A percentile compares a stretch with the other conserved stretches of the same genome.
phyloP scores from a whole-genome alignment of 2,888 invertebrate genomes.

The Nesidiocoris tenuis region DNA sequence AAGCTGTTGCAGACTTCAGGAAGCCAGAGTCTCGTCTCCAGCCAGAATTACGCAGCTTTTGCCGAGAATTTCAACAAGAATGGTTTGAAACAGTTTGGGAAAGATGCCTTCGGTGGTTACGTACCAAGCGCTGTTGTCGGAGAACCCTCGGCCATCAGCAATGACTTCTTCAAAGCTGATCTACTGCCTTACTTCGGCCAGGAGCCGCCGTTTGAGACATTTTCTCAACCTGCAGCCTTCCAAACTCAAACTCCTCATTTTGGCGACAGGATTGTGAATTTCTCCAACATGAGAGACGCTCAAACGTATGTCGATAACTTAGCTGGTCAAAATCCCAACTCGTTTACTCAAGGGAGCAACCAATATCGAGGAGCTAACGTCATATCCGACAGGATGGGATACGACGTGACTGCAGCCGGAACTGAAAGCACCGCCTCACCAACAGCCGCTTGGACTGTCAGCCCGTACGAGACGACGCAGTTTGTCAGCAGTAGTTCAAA shows the following conservation, averaged over 20 bases:
- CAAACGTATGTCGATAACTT: slow-evolving; percentile 21
- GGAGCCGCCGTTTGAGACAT: slow-evolving; percentile 45
- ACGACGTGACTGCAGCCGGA: background rate
- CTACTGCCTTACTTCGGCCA: slow-evolving; percentile 45
- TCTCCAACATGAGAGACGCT: background rate
- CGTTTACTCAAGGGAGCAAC: background rate
- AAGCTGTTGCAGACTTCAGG: slow-evolving; percentile 50
- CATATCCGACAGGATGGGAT: slow-evolving; percentile 24
- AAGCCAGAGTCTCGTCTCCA: slow-evolving; percentile 51
- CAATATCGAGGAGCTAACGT: background rate
- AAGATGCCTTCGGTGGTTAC: slow-evolving; percentile 21
- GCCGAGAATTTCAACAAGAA: slow-evolving; percentile 42
- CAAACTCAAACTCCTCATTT: slow-evolving; percentile 32
- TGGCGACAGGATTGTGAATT: slow-evolving; percentile 22
- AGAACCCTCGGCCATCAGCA: slow-evolving; percentile 20
- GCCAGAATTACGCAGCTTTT: slow-evolving; percentile 49
- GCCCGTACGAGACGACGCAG: slow-evolving; percentile 32
- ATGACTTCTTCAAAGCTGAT: slow-evolving; percentile 35
- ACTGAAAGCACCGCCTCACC: background rate
- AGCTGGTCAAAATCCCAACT: slow-evolving; percentile 1
- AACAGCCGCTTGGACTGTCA: slow-evolving; percentile 11
- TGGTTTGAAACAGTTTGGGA: slow-evolving; percentile 16
- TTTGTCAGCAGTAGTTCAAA: background rate
- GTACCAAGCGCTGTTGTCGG: slow-evolving; percentile 22
- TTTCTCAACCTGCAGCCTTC: slow-evolving; percentile 44